These are phyloP conservation scores for Herminia tarsipennalis DNA, from an alignment of 2,888 invertebrate genomes.

Conservation along the genomic window DNA sequence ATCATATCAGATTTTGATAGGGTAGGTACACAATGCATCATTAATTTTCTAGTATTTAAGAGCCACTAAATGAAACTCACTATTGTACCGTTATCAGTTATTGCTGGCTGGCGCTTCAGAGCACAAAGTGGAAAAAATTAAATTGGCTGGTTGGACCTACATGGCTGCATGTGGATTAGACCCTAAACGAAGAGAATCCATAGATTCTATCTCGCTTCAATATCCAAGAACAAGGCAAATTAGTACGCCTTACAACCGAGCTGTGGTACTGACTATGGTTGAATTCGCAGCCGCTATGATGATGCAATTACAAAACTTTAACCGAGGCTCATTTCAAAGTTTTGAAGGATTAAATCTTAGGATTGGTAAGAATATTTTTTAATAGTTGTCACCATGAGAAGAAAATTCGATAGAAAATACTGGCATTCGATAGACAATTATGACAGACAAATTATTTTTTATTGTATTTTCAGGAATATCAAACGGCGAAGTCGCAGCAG, in stretches of 20 bases:
- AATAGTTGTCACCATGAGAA: too few species aligned
- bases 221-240: conserved; percentile 53
- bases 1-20: conserved; percentile 97
- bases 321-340: conserved; percentile 86
- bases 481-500: conserved; percentile 96
- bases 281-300: conserved; percentile 83
- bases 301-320: conserved; percentile 82
- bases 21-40: conserved; percentile 71
- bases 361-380: conserved; percentile 88
- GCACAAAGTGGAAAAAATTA: conserved; percentile 96
- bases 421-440: too few species aligned
- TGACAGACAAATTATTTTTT: too few species aligned
- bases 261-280: conserved; percentile 78
- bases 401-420: too few species aligned
- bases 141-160: conserved; percentile 98
- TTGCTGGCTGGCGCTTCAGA: conserved; percentile 87
- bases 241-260: conserved; percentile 65
- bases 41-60: neutral
- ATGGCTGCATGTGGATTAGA: conserved; percentile 98
- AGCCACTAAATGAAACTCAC: neutral
- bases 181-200: conserved; percentile 88
- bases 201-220: conserved; percentile 63
- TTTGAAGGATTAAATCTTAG: conserved; percentile 88
- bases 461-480: conserved; percentile 89
- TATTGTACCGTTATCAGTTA: conserved; percentile 75